Conservation (phyloP, 1,140 invertebrate genomes). For the Drosophila nigromelanica region DNA sequence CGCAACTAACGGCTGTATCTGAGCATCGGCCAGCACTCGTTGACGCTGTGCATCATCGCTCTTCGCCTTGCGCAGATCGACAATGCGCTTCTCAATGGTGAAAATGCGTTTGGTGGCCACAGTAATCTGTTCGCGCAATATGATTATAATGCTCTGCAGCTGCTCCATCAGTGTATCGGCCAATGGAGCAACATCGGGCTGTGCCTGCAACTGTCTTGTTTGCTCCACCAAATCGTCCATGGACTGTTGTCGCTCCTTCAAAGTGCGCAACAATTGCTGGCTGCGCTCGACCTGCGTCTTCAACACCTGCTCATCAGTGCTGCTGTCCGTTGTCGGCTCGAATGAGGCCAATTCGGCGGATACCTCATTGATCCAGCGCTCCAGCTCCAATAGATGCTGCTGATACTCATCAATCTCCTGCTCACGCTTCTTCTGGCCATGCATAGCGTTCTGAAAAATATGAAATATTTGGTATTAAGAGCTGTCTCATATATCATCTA, state of each 20-base stretch:
- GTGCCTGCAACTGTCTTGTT: slow-evolving; percentile 68
- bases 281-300: slow-evolving; percentile 73
- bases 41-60: slow-evolving; percentile 66
- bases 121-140: slow-evolving; percentile 75
- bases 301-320: slow-evolving; percentile 67
- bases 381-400: slow-evolving; percentile 86
- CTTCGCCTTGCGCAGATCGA: slow-evolving; percentile 72
- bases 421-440: slow-evolving; percentile 85
- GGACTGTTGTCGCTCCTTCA: slow-evolving; percentile 79
- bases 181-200: slow-evolving; percentile 78
- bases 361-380: slow-evolving; percentile 86
- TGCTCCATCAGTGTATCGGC: slow-evolving; percentile 75
- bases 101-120: slow-evolving; percentile 78
- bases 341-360: slow-evolving; percentile 67
- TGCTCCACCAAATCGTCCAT: slow-evolving; percentile 75
- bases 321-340: slow-evolving; percentile 68
- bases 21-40: slow-evolving; percentile 59
- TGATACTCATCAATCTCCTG: slow-evolving; percentile 87
- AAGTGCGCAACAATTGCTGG: slow-evolving; percentile 68
- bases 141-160: slow-evolving; percentile 70
- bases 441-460: slow-evolving; percentile 84
- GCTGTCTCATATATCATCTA: no score
- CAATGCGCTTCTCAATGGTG: slow-evolving; percentile 79
- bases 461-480: no score
- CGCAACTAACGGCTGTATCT: slow-evolving; percentile 60